Base-by-base conservation (phyloP, 2,888 invertebrate genomes). In the Monoplex corrugatus region DNA sequence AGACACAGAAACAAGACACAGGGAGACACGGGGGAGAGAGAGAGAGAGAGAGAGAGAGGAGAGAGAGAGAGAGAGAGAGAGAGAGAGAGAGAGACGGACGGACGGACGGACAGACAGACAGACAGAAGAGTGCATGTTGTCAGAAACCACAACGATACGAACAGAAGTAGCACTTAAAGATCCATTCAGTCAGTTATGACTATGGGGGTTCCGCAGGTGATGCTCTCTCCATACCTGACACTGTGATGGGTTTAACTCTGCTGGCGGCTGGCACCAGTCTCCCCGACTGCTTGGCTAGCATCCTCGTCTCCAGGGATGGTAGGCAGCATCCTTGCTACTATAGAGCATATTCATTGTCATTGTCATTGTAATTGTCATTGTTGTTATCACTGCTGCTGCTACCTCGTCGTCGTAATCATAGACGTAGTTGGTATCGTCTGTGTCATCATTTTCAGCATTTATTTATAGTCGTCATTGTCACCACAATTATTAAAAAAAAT, bases 261-360 rank as follows among this genome's bases (percentile, higher is more conserved):
- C 91, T 96, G 44, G 95, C 95, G 23, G 95, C 95, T n/a, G 95
- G 95, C 8, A 95, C 95, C n/a, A 95, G 95, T 87, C 94, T 95
- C 8, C 95, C 95, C 0, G 95, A 96, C 89, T 95, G 95, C 89
- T 90, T 96, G 38, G 91, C 95, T 95, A 90, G 95, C 90, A 86
- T 95, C 1, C 93, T 96, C 89, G 95, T 95, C 1, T 94, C 95
- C 0, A 91, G 95, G 91, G 95, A 95, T 86, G 95, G 95, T 95
- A 91, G 89, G 93, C 90, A 13, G 19, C 2, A 45, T 44, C 72
- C 10, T 32, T 72, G 6, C 8, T 50, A n/a, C n/a, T n/a, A n/a
- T n/a, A n/a, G n/a, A n/a, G 16, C 32, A 28, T 40, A 40, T 38
- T 72, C 5, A 50, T 50, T 50, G 19, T 50, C 50, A 50, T 50